Conservation (phyloP, 2,888 invertebrate genomes). For the Drosophila leonis region DNA sequence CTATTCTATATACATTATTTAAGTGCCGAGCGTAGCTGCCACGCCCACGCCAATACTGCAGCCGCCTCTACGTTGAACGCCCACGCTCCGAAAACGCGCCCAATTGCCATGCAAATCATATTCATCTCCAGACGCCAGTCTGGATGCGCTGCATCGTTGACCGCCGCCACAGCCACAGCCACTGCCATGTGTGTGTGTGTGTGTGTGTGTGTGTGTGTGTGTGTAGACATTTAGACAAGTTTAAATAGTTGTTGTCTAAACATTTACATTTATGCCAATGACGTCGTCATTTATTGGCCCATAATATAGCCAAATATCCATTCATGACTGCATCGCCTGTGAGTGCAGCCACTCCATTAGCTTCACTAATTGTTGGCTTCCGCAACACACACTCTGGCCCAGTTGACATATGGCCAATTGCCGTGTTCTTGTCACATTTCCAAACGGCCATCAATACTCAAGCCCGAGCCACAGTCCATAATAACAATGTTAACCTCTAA, state of each 20-base stretch:
- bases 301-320: conserved; percentile 54
- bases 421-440: conserved; percentile 62
- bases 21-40: conserved; percentile 61
- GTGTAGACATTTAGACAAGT: conserved; percentile 49
- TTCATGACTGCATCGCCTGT: conserved; percentile 52
- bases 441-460: conserved; percentile 6
- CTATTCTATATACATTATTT: conserved; percentile 64
- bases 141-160: conserved; percentile 46
- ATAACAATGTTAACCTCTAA: neutral
- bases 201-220: conserved; percentile 12
- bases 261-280: conserved; percentile 76
- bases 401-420: conserved; percentile 56
- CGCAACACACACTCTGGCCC: neutral
- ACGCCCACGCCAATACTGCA: conserved; percentile 25
- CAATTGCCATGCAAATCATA: conserved; percentile 30
- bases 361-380: conserved; percentile 46
- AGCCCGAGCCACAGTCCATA: neutral
- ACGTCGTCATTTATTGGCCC: conserved; percentile 64
- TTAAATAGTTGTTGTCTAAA: conserved; percentile 72
- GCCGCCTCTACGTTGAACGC: conserved; percentile 2
- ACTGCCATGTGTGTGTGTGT: conserved; percentile 10
- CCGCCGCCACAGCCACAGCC: conserved; percentile 34
- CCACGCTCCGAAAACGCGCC: conserved; percentile 22
- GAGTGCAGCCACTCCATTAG: conserved; percentile 10
- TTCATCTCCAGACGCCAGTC: conserved; percentile 41